Evolutionary conservation across 2,113 vertebrate genomes (phyloP).

Genomic region (Ptilorrhoa leucosticta): DNA sequence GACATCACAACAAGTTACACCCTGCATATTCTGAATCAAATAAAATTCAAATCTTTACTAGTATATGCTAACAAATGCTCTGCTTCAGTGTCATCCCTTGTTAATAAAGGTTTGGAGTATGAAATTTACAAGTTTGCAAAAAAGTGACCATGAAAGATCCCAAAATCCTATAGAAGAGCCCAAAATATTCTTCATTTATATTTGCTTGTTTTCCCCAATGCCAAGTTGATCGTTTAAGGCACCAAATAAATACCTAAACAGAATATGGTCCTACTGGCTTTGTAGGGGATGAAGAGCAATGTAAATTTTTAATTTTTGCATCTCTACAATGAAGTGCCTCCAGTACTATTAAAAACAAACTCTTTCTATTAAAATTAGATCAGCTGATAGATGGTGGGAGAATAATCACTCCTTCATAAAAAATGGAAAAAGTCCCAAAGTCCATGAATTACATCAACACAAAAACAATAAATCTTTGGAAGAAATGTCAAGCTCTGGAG

Average conservation of each 20-base stretch:
- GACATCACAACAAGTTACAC: neutral
- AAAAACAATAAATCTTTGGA: neutral
- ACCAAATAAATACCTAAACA: neutral
- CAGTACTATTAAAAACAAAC: neutral
- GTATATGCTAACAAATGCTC: neutral
- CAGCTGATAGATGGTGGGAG: neutral
- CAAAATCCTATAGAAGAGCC: neutral
- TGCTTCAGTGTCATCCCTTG: neutral
- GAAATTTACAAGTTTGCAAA: neutral
- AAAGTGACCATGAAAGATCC: neutral
- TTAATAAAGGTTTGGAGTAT: neutral
- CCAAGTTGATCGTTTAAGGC: neutral
- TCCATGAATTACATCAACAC: neutral
- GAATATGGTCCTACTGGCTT: neutral
- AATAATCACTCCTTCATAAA: neutral
- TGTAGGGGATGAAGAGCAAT: neutral
- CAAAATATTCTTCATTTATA: neutral
- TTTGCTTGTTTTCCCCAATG: neutral
- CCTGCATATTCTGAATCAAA: neutral
- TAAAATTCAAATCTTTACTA: neutral
- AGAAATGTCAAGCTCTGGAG: neutral
- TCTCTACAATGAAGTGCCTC: neutral
- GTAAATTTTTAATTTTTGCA: neutral
- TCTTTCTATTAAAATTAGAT: neutral
- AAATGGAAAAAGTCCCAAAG: neutral